These are phyloP conservation scores for Dromiciops gliroides DNA, from an alignment of 2,113 vertebrate species.

Conservation along the genomic window DNA sequence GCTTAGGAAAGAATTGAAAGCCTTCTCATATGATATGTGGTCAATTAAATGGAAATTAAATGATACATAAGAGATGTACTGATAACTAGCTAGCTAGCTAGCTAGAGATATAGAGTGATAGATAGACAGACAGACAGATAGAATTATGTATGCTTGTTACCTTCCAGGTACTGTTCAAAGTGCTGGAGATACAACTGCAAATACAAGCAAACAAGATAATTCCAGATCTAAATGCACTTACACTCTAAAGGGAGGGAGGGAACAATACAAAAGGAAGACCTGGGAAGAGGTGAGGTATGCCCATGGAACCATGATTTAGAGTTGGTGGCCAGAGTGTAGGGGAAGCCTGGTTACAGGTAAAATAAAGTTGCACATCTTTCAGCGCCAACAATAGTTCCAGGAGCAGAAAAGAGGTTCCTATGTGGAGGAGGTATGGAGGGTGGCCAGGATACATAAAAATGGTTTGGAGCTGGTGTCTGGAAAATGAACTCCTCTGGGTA, in stretches of 20 bases:
- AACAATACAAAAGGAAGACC: background rate
- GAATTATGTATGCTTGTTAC: no score
- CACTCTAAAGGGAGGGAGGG: background rate
- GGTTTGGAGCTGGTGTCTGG: background rate
- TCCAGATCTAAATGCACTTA: background rate
- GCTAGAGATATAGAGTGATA: no score
- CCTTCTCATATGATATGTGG: background rate
- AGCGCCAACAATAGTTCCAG: background rate
- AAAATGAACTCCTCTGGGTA: background rate
- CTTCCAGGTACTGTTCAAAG: background rate
- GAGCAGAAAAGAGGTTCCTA: background rate
- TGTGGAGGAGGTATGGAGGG: background rate
- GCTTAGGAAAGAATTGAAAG: no score
- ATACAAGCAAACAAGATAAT: background rate
- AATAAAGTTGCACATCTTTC: background rate
- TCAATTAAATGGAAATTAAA: background rate
- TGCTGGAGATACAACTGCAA: background rate
- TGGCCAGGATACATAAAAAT: background rate
- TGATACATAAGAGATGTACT: background rate
- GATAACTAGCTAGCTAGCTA: no score
- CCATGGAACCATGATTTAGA: background rate
- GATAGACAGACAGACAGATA: no score
- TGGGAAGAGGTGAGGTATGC: background rate
- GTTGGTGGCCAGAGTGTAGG: background rate
- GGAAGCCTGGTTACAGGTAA: background rate